A percentile compares a stretch with the other conserved stretches of the same genome.
Conservation (phyloP, 2,113 vertebrate species). For the Petrocephalus zakoni region DNA sequence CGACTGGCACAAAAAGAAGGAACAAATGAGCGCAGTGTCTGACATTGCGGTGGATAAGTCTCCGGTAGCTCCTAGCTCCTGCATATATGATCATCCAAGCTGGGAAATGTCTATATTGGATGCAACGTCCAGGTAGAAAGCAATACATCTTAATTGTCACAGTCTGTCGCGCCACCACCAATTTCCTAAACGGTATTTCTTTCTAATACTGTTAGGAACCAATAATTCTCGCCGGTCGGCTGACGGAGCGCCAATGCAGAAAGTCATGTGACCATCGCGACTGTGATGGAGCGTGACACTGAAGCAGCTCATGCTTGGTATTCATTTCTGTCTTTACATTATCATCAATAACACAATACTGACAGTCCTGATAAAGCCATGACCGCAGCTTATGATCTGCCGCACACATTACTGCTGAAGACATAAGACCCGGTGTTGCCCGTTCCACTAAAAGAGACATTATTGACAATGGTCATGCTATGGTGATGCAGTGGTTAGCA, state of each 20-base stretch:
- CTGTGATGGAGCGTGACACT: slow-evolving; percentile 46
- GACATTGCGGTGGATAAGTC: slow-evolving; percentile 7
- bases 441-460: neutral
- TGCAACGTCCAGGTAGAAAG: slow-evolving; percentile 44
- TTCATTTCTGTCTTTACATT: slow-evolving; percentile 73
- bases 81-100: slow-evolving; percentile 12
- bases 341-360: slow-evolving; percentile 61
- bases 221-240: slow-evolving; percentile 61
- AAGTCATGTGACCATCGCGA: slow-evolving; percentile 61
- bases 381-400: slow-evolving; percentile 46
- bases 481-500: neutral
- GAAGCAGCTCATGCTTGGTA: slow-evolving; percentile 71
- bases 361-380: slow-evolving; percentile 44
- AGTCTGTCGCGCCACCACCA: slow-evolving; percentile 38
- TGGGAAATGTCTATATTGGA: slow-evolving; percentile 33
- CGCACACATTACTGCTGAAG: slow-evolving; percentile 31
- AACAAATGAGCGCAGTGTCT: slow-evolving; percentile 23
- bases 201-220: slow-evolving; percentile 52
- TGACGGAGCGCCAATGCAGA: slow-evolving; percentile 56
- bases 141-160: slow-evolving; percentile 44
- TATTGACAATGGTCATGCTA: neutral
- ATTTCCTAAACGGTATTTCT: slow-evolving; percentile 53
- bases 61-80: slow-evolving; percentile 30
- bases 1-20: slow-evolving; percentile 9
- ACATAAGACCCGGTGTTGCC: neutral